Conservation (phyloP, 2,113 vertebrate species). For the Podarcis cretensis region DNA sequence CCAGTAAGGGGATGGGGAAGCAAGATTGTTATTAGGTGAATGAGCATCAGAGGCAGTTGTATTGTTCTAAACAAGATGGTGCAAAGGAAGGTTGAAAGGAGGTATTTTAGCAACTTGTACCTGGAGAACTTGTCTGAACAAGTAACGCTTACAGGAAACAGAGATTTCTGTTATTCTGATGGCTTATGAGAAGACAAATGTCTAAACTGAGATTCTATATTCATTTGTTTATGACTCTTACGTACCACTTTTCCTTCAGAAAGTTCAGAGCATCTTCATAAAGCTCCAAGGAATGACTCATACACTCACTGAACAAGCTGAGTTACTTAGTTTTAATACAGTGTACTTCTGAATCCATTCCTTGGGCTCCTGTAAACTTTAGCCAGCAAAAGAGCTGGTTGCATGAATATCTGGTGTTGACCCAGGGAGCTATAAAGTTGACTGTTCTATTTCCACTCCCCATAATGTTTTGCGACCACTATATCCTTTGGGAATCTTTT, state of each 20-base stretch:
- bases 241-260: background rate
- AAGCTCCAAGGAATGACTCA: background rate
- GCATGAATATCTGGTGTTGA: background rate
- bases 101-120: background rate
- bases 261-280: background rate
- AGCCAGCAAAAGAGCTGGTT: background rate
- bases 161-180: background rate
- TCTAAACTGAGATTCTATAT: background rate
- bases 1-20: too few relatives aligned
- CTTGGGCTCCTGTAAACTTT: background rate
- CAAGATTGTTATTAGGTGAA: background rate
- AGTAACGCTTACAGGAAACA: background rate
- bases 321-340: background rate
- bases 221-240: background rate
- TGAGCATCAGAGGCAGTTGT: background rate
- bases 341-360: background rate
- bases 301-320: background rate
- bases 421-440: background rate
- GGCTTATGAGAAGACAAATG: background rate
- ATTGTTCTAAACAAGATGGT: background rate
- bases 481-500: too few relatives aligned
- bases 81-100: background rate
- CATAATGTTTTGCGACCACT: background rate
- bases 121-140: background rate
- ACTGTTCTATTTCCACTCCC: background rate